Conservation (phyloP, 2,113 vertebrate genomes). For the Rallus limicola region DNA sequence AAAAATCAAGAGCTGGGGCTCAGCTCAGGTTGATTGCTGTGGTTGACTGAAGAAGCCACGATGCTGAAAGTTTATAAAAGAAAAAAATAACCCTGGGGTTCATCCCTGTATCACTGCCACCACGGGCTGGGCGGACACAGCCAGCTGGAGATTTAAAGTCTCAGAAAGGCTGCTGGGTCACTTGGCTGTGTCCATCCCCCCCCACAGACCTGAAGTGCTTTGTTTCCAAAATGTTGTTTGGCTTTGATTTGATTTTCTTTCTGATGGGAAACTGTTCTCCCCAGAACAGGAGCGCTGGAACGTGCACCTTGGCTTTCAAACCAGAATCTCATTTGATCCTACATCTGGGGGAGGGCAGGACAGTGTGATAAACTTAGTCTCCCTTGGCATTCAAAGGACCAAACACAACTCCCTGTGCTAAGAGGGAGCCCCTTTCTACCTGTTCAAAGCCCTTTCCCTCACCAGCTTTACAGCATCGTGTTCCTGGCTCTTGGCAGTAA, state of each 20-base stretch:
- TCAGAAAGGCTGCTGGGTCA: not conserved
- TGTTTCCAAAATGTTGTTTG: not conserved
- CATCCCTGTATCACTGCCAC: not conserved
- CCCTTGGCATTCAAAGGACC: not conserved
- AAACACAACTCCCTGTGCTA: not conserved
- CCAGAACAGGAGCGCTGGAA: not conserved
- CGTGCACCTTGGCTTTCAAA: not conserved
- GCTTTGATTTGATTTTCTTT: not conserved
- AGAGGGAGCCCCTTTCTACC: not conserved
- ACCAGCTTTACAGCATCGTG: not conserved
- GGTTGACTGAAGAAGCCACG: not conserved
- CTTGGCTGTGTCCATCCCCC: not conserved
- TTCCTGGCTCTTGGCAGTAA: not conserved
- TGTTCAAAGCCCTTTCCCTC: not conserved
- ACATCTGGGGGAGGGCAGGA: not conserved
- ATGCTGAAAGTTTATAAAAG: not conserved
- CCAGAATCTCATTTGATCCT: not conserved
- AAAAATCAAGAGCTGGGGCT: not conserved
- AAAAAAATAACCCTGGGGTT: not conserved
- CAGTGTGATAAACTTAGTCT: not conserved
- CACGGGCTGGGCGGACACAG: not conserved
- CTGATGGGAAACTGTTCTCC: not conserved
- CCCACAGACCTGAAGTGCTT: conserved; percentile 15
- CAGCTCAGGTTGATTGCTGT: not conserved
- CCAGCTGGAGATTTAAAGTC: not conserved